Evolutionary conservation across 1,140 invertebrate genomes (phyloP).

Genomic region (Drosophila murphyi): DNA sequence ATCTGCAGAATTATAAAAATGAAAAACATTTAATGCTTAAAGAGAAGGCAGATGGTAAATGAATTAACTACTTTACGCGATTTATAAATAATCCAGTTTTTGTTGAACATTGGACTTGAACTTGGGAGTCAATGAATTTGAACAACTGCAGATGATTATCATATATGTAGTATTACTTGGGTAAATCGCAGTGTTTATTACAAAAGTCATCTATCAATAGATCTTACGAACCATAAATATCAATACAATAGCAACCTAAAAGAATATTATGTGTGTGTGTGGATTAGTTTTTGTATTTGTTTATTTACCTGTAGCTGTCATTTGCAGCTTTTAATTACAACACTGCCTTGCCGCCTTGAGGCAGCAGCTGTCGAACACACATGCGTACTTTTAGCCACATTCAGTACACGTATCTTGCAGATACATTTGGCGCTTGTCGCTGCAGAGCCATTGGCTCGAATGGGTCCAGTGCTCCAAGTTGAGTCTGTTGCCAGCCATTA

Average conservation of each 20-base stretch:
- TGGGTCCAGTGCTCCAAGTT: not conserved
- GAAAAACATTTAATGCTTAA: no score
- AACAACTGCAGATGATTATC: slow-evolving; percentile 4
- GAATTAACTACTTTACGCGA: not conserved
- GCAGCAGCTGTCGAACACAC: not conserved
- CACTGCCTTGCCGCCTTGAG: slow-evolving; percentile 17
- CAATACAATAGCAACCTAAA: slow-evolving; percentile 29
- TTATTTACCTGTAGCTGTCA: slow-evolving; percentile 73
- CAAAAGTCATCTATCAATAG: slow-evolving; percentile 61
- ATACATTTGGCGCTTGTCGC: slow-evolving; percentile 32
- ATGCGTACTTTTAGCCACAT: slow-evolving; percentile 24
- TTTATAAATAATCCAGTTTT: not conserved
- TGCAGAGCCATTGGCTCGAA: not conserved
- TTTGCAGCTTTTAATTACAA: slow-evolving; percentile 74
- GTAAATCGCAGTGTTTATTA: slow-evolving; percentile 44
- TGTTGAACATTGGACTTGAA: slow-evolving; percentile 32
- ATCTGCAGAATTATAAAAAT: no score
- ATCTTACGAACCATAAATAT: slow-evolving; percentile 28
- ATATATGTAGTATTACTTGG: slow-evolving; percentile 4
- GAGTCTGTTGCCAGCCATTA: slow-evolving; percentile 42
- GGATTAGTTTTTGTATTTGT: slow-evolving; percentile 55
- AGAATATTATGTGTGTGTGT: slow-evolving; percentile 12
- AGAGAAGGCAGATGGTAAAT: not conserved
- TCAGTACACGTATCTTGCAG: slow-evolving; percentile 39
- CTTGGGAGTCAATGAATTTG: slow-evolving; percentile 1